Conservation (phyloP, 1,140 invertebrate genomes). For the Venturia canescens region DNA sequence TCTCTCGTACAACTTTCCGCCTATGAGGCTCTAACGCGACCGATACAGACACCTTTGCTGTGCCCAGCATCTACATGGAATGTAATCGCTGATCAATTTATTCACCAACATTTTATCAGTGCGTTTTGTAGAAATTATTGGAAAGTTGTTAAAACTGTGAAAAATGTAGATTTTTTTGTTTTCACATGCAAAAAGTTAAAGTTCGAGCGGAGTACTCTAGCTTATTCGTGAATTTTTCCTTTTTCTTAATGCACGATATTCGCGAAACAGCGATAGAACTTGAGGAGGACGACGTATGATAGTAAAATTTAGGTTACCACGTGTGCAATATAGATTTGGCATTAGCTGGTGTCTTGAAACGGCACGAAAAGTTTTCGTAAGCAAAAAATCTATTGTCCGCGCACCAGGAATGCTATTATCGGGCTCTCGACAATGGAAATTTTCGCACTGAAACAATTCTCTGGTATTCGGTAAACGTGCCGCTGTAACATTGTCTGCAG, state of each 20-base stretch:
- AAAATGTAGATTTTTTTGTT: neutral
- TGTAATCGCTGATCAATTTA: neutral
- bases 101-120: neutral
- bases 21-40: constrained; percentile 27
- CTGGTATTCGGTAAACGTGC: no score
- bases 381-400: constrained; percentile 64
- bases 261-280: no score
- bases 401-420: constrained; percentile 33
- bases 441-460: no score
- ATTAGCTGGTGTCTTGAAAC: constrained; percentile 55
- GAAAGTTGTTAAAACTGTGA: neutral
- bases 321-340: constrained; percentile 49
- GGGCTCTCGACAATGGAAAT: no score
- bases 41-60: constrained; percentile 15
- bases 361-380: constrained; percentile 61
- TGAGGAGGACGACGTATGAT: neutral
- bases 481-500: constrained; percentile 47
- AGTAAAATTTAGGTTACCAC: neutral
- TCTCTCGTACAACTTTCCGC: constrained; percentile 23
- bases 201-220: no score
- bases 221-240: no score
- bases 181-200: no score
- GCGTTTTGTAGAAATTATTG: neutral
- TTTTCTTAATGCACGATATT: no score
- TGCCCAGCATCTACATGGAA: neutral